These are phyloP conservation scores for Sarcophaga caerulescens DNA, from an alignment of 2,888 invertebrate genomes.

Conservation along the genomic window DNA sequence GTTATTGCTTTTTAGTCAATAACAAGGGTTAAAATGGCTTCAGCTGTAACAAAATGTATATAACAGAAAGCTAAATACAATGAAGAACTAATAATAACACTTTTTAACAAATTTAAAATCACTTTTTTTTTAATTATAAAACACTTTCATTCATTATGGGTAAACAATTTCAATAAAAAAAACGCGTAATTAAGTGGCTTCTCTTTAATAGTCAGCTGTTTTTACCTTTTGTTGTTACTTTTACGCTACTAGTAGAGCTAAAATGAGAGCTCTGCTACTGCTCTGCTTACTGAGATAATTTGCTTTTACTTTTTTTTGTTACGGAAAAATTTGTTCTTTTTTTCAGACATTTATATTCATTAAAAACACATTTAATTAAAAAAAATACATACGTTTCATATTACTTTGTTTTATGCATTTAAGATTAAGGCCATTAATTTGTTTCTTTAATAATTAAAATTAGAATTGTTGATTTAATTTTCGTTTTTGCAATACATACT, in stretches of 20 bases:
- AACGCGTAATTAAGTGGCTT: not conserved
- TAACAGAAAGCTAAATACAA: slow-evolving; percentile 1
- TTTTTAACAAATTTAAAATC: slow-evolving; percentile 4
- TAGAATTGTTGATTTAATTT: too few species aligned
- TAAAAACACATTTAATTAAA: not conserved
- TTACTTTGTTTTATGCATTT: not conserved
- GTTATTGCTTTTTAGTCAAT: not conserved
- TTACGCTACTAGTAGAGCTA: not conserved
- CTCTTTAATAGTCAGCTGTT: not conserved
- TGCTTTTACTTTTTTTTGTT: not conserved
- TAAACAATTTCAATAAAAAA: not conserved
- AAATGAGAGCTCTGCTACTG: not conserved
- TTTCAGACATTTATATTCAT: not conserved
- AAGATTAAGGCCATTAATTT: not conserved
- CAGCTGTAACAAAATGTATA: slow-evolving; percentile 14
- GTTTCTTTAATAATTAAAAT: too few species aligned
- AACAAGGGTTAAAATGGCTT: slow-evolving; percentile 3
- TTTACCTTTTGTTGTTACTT: not conserved
- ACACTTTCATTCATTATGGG: slow-evolving; percentile 20
- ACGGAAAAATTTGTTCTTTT: not conserved
- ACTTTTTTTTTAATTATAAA: slow-evolving; percentile 33
- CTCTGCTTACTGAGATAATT: not conserved
- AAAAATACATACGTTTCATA: not conserved
- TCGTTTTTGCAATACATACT: too few species aligned
- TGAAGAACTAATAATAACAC: slow-evolving; percentile 9